Evolutionary conservation across 2,888 invertebrate species (phyloP).

Genomic region (Busseola fusca): DNA sequence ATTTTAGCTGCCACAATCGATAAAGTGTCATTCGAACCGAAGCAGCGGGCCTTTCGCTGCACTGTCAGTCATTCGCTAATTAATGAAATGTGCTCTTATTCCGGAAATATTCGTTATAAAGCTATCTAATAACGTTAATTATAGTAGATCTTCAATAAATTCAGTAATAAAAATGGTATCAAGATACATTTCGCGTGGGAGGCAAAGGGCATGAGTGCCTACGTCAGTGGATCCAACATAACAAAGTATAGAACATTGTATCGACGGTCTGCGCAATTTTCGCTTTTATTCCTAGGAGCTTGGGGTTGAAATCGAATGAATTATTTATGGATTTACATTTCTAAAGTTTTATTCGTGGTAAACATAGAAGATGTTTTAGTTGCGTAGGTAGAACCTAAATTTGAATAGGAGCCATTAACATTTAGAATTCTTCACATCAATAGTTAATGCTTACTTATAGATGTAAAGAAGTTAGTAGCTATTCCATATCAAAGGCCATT

Average conservation of each 20-base stretch:
- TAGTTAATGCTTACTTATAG: slow-evolving; percentile 15
- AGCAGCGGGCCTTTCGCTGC: slow-evolving; percentile 13
- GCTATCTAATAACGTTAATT: slow-evolving; percentile 37
- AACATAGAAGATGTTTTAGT: slow-evolving; percentile 38
- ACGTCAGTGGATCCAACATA: slow-evolving; percentile 78
- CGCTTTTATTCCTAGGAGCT: slow-evolving; percentile 42
- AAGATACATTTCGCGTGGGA: slow-evolving; percentile 75
- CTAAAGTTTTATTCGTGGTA: slow-evolving; percentile 38
- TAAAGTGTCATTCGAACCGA: slow-evolving; percentile 37
- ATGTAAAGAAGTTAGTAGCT: not conserved
- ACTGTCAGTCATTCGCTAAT: slow-evolving; percentile 22
- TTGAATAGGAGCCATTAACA: slow-evolving; percentile 20
- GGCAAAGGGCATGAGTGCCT: slow-evolving; percentile 81
- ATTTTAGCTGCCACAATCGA: slow-evolving; percentile 46
- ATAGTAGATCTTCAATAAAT: slow-evolving; percentile 52
- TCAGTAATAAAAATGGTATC: slow-evolving; percentile 62
- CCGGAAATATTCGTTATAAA: slow-evolving; percentile 11
- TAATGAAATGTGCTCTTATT: slow-evolving; percentile 25
- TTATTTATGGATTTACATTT: slow-evolving; percentile 27
- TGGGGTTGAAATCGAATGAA: slow-evolving; percentile 37
- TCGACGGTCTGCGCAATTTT: slow-evolving; percentile 46
- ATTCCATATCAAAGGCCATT: not conserved
- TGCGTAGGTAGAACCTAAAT: slow-evolving; percentile 4
- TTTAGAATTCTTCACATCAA: slow-evolving; percentile 32
- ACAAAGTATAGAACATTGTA: slow-evolving; percentile 61